Evolutionary conservation across 2,113 vertebrate species (phyloP), one percentile per base, ranked within the genome.

Genomic region (Ellobius talpinus): DNA sequence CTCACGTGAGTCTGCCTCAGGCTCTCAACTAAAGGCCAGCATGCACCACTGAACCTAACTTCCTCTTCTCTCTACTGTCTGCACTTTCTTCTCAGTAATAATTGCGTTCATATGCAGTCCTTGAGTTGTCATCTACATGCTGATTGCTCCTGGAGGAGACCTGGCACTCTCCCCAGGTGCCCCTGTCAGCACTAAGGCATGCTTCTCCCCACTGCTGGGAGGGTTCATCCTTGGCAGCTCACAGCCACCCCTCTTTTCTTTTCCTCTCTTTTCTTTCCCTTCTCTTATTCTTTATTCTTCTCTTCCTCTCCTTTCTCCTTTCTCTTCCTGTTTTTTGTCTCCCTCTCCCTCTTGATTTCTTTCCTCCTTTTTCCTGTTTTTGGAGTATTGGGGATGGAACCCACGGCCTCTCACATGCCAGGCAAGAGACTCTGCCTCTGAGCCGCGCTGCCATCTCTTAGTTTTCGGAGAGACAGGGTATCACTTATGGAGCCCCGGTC

Each of bases 1-100:
- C 39, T 58, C 66, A 33, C 16, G 12, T 16, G 36, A 24, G 33
- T 19, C 33, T 72, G 65, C 8, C 45, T 61, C 39, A n/a, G 14
- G 12, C 21, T 72, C 39, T 58, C 7, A 7, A 55, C 16, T 42
- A 16, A 8, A 17, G n/a, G 21, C 21, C 70, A n/a, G 12, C 45
- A 17, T 33, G 36, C 0, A 0, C 11, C 36, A 66, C 26, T 42
- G 4, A n/a, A 5, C 42, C 47, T 13, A 3, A 50, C 13, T 63
- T 74, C 68, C 33, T 77, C 61, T 78, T 47, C 10, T 45, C 23
- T 92, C 63, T 26, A 21, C 19, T 73, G 36, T 85, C 39, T 52
- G 52, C 8, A 7, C 82, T 92, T 90, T 73, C 45, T 63, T 23
- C 47, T 23, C 55, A 47, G 65, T n/a, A 73, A 81, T n/a, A 73